Conservation (phyloP, 2,113 vertebrate species). For the Passer montanus region DNA sequence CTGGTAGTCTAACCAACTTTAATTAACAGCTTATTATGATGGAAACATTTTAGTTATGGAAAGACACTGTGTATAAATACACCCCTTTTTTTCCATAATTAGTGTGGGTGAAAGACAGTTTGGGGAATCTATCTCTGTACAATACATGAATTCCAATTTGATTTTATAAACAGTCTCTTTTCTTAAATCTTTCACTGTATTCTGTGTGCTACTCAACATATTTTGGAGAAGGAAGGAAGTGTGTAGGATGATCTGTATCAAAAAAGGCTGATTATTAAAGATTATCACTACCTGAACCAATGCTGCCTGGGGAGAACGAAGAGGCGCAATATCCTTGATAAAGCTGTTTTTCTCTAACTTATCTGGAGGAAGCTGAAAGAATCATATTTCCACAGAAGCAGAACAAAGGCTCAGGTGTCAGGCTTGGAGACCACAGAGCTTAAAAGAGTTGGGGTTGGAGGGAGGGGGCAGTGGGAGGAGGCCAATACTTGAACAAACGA, state of each 20-base stretch:
- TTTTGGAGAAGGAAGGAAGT: background rate
- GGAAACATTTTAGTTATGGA: background rate
- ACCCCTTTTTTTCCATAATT: background rate
- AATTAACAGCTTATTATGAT: conserved; percentile 25
- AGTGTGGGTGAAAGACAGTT: background rate
- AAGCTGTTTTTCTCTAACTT: background rate
- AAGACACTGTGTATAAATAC: background rate
- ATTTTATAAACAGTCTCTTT: background rate
- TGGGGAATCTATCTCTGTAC: background rate
- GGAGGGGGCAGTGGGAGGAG: rapidly evolving
- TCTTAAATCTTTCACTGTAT: background rate
- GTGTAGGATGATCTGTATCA: background rate
- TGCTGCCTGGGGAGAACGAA: background rate
- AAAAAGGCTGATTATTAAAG: background rate
- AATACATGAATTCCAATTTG: background rate
- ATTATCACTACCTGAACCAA: background rate
- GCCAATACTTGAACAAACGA: background rate
- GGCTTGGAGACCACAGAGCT: background rate
- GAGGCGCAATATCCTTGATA: background rate
- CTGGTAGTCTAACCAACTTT: background rate
- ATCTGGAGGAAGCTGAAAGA: background rate
- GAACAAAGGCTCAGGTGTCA: background rate
- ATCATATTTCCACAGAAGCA: background rate
- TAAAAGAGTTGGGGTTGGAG: background rate
- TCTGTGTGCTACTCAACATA: background rate